Conservation (phyloP, 2,113 vertebrate genomes). For the Neogale vison region DNA sequence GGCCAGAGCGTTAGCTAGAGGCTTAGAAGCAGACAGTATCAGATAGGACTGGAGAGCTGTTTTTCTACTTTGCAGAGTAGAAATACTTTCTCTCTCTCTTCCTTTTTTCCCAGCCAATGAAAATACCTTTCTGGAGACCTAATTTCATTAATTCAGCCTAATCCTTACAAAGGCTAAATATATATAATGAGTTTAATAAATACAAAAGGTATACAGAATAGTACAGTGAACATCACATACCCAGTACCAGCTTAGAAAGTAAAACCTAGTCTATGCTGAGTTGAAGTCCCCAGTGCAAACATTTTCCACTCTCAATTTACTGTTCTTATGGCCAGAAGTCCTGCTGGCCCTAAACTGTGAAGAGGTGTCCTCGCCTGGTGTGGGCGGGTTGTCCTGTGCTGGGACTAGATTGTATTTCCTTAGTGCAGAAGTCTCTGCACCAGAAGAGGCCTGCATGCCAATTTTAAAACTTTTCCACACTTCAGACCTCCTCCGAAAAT, state of each 20-base stretch:
- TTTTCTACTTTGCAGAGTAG: background rate
- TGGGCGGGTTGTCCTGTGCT: background rate
- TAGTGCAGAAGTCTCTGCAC: background rate
- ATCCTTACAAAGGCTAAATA: background rate
- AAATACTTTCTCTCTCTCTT: background rate
- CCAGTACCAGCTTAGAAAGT: background rate
- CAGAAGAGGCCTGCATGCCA: background rate
- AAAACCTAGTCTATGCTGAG: background rate
- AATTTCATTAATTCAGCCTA: background rate
- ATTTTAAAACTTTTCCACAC: background rate
- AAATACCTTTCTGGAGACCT: background rate
- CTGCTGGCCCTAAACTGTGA: background rate
- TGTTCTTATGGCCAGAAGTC: background rate
- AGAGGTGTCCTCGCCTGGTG: background rate
- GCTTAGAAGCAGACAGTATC: background rate
- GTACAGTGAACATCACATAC: background rate
- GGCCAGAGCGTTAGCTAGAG: background rate
- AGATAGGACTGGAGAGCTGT: background rate
- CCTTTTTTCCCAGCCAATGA: background rate
- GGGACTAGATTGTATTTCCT: background rate
- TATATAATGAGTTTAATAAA: background rate
- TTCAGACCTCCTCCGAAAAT: background rate
- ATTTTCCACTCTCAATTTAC: background rate
- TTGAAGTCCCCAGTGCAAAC: background rate
- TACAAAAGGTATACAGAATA: background rate